Conservation (phyloP, 2,888 invertebrate genomes). For the Alloscopus bannaensis region DNA sequence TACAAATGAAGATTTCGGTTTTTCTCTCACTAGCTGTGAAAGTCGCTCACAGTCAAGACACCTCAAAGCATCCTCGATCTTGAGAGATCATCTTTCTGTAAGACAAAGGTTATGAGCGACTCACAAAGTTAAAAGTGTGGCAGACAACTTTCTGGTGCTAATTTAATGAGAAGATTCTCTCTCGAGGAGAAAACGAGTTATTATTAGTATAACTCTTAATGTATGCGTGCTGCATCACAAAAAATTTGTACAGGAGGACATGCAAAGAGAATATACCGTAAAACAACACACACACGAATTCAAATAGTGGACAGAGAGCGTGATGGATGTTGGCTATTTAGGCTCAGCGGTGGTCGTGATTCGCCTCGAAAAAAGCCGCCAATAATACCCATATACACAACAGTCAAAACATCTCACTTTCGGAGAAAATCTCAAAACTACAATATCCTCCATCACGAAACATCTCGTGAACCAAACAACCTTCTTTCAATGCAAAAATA, state of each 20-base stretch:
- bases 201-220: slow-evolving; percentile 35
- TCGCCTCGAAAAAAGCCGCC: slow-evolving; percentile 44
- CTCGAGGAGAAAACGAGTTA: slow-evolving; percentile 43
- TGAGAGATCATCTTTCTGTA: no score
- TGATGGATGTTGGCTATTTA: slow-evolving; percentile 60
- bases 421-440: not conserved
- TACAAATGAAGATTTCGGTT: no score
- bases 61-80: no score
- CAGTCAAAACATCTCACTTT: not conserved
- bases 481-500: slow-evolving; percentile 1
- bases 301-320: slow-evolving; percentile 54
- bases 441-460: not conserved
- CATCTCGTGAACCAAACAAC: slow-evolving; percentile 50
- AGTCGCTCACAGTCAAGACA: no score
- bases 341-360: slow-evolving; percentile 62
- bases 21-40: no score
- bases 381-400: not conserved
- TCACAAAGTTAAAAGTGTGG: slow-evolving; percentile 4
- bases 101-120: no score
- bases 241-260: slow-evolving; percentile 14
- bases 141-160: slow-evolving; percentile 22
- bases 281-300: no score
- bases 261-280: no score
- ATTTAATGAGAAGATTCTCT: slow-evolving; percentile 11
- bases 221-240: slow-evolving; percentile 33